A percentile compares a stretch with the other conserved stretches of the same genome.
phyloP scores from a whole-genome alignment of 1,140 invertebrate genomes.

The Micrasema longulum region DNA sequence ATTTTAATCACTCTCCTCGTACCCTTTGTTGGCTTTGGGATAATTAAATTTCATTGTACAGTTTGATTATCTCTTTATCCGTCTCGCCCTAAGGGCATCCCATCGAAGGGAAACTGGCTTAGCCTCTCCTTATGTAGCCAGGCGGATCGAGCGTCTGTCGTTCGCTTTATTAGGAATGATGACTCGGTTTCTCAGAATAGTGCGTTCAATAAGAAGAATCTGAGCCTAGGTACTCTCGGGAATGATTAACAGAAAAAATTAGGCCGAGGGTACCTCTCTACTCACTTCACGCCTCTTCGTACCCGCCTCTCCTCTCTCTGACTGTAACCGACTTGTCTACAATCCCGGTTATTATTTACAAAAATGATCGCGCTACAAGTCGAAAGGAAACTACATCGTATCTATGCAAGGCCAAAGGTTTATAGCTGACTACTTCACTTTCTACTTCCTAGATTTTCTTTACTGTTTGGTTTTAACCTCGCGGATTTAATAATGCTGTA shows the following conservation, averaged over 20 bases:
- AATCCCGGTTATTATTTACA: too few relatives aligned
- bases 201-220: constrained; percentile 34
- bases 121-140: constrained; percentile 2
- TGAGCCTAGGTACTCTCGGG: background rate
- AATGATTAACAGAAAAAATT: constrained; percentile 4
- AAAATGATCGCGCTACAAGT: too few relatives aligned
- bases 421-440: too few relatives aligned
- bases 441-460: too few relatives aligned
- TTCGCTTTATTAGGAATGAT: constrained; percentile 33
- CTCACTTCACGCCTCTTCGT: background rate
- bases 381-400: constrained; percentile 2
- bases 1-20: too few relatives aligned
- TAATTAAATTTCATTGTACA: constrained; percentile 11
- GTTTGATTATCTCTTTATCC: constrained; percentile 1
- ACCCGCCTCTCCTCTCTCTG: constrained; percentile 19
- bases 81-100: background rate
- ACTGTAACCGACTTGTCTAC: constrained; percentile 9
- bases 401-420: too few relatives aligned
- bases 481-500: too few relatives aligned
- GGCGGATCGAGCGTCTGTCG: background rate
- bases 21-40: background rate
- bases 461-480: too few relatives aligned
- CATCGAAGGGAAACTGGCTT: background rate
- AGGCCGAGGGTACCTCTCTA: background rate
- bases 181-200: constrained; percentile 33